phyloP scores from a whole-genome alignment of 2,888 invertebrate genomes.

The Tipula confusa region DNA sequence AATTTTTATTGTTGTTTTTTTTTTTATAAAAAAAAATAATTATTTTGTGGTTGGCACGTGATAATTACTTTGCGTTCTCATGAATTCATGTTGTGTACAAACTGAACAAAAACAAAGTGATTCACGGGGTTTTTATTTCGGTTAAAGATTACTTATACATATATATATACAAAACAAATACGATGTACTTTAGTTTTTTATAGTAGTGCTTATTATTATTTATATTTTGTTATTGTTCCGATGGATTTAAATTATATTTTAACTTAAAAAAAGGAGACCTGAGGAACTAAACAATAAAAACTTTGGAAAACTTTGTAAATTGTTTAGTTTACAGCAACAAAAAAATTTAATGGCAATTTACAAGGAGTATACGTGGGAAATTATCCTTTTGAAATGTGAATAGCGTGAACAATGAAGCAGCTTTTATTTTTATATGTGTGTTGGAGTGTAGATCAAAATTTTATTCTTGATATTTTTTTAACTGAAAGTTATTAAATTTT shows the following conservation, averaged over 20 bases:
- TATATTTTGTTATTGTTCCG: not conserved
- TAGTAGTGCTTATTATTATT: not conserved
- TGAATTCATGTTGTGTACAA: not conserved
- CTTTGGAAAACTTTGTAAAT: not conserved
- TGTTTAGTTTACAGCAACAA: not conserved
- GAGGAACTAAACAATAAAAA: not conserved
- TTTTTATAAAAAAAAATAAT: not conserved
- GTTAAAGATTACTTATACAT: not conserved
- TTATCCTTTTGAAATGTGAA: too few relatives aligned
- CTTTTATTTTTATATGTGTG: too few relatives aligned
- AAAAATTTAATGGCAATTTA: not conserved
- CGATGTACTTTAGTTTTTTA: not conserved
- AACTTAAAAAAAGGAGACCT: not conserved
- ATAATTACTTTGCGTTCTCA: not conserved
- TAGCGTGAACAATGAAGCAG: too few relatives aligned
- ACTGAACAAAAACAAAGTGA: too few relatives aligned
- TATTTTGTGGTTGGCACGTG: constrained; percentile 15
- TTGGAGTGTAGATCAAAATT: too few relatives aligned
- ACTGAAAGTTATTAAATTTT: too few relatives aligned
- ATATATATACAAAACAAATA: not conserved
- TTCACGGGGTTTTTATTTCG: not conserved
- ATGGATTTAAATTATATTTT: not conserved
- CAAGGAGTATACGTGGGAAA: not conserved
- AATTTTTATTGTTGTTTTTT: not conserved
- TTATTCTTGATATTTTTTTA: too few relatives aligned